phyloP scores from a whole-genome alignment of 2,113 vertebrate genomes.

The Megaptera novaeangliae region DNA sequence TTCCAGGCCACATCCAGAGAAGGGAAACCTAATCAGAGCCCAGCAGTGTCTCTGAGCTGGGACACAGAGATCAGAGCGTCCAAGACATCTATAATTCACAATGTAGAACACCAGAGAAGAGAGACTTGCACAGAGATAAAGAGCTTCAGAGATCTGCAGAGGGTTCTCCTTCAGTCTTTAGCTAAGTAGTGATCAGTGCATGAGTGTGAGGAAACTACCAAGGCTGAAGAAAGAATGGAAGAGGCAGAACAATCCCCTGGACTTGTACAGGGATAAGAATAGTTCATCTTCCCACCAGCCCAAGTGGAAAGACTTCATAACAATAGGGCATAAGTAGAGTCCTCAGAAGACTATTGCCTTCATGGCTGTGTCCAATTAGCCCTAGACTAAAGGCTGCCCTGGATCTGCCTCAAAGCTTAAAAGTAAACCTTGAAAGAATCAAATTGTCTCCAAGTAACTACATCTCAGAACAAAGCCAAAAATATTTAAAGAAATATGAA shows the following conservation, averaged over 20 bases:
- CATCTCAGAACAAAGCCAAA: not conserved
- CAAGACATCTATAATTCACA: rapidly evolving
- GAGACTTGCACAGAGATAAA: rapidly evolving
- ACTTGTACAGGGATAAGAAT: rapidly evolving
- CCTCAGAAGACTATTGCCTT: not conserved
- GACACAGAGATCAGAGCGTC: not conserved
- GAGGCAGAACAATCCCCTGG: not conserved
- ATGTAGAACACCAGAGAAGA: not conserved
- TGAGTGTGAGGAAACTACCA: too few species aligned
- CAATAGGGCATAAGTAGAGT: not conserved
- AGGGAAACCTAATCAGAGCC: not conserved
- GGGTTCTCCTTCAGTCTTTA: not conserved
- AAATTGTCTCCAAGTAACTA: not conserved
- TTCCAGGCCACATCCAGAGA: not conserved
- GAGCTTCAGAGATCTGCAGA: not conserved
- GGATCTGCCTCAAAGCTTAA: not conserved
- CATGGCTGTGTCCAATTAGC: not conserved
- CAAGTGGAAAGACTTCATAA: not conserved
- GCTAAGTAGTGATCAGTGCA: rapidly evolving
- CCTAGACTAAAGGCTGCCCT: not conserved
- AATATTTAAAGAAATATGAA: not conserved
- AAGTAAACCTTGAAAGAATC: not conserved
- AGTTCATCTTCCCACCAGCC: not conserved
- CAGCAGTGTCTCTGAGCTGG: not conserved
- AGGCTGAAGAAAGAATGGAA: not conserved